Evolutionary conservation across 2,113 vertebrate genomes (phyloP), one percentile per base, ranked within the genome.

Genomic region (Callipepla squamata): DNA sequence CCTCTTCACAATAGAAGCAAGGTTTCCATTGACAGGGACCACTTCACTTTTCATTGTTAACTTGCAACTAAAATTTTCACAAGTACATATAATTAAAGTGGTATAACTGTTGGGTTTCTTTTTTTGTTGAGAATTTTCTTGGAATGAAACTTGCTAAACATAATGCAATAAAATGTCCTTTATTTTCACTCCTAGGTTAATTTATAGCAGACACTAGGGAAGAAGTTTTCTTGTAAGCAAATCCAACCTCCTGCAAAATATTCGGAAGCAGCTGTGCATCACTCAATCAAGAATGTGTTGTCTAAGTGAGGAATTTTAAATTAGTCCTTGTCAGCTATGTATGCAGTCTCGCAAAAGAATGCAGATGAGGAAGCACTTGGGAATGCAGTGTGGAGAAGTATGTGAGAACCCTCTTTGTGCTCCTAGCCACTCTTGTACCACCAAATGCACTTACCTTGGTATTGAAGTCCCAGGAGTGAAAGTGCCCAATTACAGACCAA

Each of bases 251-350:
- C 72, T 85, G 72, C 3, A 1, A 89, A 81, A 90, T 91, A 73
- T 45, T 66, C 77, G n/a, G 77, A 72, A 92, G 92, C 93, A 95
- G 84, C 74, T 96, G 92, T 90, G 34, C 65, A 36, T 18, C 5
- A 12, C 55, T 84, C 1, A 2, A 57, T 38, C 77, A 94, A 94
- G 61, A 90, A 93, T 61, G 86, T 75, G 63, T 90, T 93, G 63
- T 59, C 61, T 30, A 80, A 90, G 69, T 73, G 77, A 92, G 74
- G 63, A 90, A 93, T 81, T 92, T 67, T 47, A 70, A 51, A 87
- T 89, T 80, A 55, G 45, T 77, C 72, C 16, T 80, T 74, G 81
- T 38, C 32, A 76, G 40, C 40, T 63, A 17, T 62, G 57, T 55
- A 44, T 87, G 28, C 63, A 70, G 45, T 40, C 61, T 57, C 1